These are phyloP conservation scores for Rhinatrema bivittatum DNA, from an alignment of 2,797 vertebrate species.

Conservation along the genomic window DNA sequence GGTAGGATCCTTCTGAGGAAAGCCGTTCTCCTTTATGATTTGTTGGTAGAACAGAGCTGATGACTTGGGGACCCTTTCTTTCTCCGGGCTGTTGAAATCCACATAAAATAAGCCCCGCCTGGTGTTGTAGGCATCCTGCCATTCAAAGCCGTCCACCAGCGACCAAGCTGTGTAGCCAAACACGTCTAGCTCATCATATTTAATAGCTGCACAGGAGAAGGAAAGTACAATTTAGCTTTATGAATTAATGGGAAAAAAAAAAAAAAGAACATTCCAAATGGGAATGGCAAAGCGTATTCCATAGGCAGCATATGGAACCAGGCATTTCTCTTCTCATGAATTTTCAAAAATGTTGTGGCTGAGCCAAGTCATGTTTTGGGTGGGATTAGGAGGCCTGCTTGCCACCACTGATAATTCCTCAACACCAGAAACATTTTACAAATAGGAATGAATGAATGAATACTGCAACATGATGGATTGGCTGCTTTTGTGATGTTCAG, in stretches of 20 bases:
- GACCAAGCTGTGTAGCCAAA: slow-evolving; percentile 91
- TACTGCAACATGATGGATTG: no score
- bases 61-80: slow-evolving; percentile 77
- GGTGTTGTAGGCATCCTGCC: slow-evolving; percentile 73
- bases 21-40: slow-evolving; percentile 76
- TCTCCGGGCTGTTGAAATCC: slow-evolving; percentile 65
- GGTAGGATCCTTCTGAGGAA: slow-evolving; percentile 48
- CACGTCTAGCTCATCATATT: slow-evolving; percentile 69
- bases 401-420: no score
- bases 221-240: slow-evolving; percentile 13
- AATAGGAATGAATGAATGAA: no score
- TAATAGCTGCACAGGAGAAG: slow-evolving; percentile 62
- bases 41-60: slow-evolving; percentile 78
- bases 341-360: no score
- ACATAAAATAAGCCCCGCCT: slow-evolving; percentile 85
- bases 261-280: not conserved
- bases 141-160: slow-evolving; percentile 89
- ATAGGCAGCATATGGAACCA: not conserved
- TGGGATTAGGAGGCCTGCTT: no score
- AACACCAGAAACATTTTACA: no score
- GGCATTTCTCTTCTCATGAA: not conserved
- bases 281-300: not conserved
- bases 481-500: no score
- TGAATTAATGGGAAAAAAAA: not conserved
- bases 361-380: no score